phyloP scores from a whole-genome alignment of 2,888 invertebrate genomes.

The Lasioglossum morio region DNA sequence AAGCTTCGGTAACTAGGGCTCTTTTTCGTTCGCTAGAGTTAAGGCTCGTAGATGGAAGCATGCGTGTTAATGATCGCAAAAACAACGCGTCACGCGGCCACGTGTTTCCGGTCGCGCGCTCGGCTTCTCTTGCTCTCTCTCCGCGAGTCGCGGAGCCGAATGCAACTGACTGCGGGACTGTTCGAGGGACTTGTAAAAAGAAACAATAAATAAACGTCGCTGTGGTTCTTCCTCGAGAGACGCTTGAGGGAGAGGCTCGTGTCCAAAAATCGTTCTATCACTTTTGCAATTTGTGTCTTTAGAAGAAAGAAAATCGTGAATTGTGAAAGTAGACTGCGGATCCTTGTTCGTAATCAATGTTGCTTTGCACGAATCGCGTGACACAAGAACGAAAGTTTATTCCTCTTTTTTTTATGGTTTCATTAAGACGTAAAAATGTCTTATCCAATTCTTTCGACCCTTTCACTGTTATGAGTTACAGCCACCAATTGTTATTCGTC shows the following conservation, averaged over 20 bases:
- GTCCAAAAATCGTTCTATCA: neutral
- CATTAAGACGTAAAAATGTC: no score
- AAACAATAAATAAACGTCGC: neutral
- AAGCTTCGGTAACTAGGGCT: conserved; percentile 72
- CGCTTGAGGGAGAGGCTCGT: neutral
- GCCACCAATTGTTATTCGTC: no score
- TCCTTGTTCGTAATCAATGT: no score
- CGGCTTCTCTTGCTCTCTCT: conserved; percentile 20
- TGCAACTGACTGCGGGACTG: neutral
- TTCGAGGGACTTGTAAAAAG: neutral
- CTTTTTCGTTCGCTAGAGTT: conserved; percentile 64
- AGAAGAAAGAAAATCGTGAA: neutral
- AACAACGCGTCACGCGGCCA: conserved; percentile 30
- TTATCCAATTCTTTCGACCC: neutral
- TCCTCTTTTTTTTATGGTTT: no score
- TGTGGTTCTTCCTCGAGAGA: neutral
- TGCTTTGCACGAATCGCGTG: no score
- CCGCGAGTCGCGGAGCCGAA: conserved; percentile 13
- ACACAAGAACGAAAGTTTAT: no score
- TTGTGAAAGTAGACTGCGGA: neutral
- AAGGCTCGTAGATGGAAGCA: conserved; percentile 82
- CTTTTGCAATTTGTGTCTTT: neutral
- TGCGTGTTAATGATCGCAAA: conserved; percentile 61
- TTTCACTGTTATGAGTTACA: no score
- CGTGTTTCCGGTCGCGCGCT: conserved; percentile 3